Evolutionary conservation across 2,888 invertebrate species (phyloP).

Genomic region (Ernsta delagoae): DNA sequence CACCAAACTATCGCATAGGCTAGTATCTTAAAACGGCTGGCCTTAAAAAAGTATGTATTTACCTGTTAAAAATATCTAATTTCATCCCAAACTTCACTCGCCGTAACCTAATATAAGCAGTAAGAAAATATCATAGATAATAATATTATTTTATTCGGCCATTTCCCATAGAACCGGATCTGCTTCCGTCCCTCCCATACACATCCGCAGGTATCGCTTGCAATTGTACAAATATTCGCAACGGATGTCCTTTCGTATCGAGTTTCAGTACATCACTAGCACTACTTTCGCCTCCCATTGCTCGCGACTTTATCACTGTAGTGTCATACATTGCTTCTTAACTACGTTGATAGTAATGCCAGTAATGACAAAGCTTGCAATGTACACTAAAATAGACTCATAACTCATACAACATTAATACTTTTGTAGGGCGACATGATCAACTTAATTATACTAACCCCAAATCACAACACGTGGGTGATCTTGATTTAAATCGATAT

Average conservation of each 20-base stretch:
- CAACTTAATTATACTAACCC: conserved; percentile 3
- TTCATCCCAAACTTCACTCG: conserved; percentile 33
- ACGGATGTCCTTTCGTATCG: conserved; percentile 43
- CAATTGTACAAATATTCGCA: conserved; percentile 61
- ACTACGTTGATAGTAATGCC: neutral
- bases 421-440: neutral
- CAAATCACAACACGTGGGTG: conserved; percentile 25
- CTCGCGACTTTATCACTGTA: neutral
- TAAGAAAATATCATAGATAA: conserved; percentile 19
- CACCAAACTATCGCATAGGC: neutral
- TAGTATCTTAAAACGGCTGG: neutral
- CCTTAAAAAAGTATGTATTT: conserved; percentile 11
- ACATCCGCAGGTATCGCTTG: conserved; percentile 52
- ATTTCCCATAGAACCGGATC: conserved; percentile 35
- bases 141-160: conserved; percentile 23
- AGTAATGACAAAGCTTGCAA: neutral
- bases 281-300: neutral
- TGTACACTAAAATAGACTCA: neutral
- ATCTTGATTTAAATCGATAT: conserved; percentile 6
- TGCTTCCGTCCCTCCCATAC: conserved; percentile 29
- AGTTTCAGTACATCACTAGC: conserved; percentile 42
- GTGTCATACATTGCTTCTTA: neutral
- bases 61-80: conserved; percentile 34
- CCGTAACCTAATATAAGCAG: conserved; percentile 28
- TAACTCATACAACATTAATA: neutral